A percentile compares a stretch with the other conserved stretches of the same genome.
Evolutionary conservation across 2,113 vertebrate genomes (phyloP).

Genomic region (Craseonycteris thonglongyai): DNA sequence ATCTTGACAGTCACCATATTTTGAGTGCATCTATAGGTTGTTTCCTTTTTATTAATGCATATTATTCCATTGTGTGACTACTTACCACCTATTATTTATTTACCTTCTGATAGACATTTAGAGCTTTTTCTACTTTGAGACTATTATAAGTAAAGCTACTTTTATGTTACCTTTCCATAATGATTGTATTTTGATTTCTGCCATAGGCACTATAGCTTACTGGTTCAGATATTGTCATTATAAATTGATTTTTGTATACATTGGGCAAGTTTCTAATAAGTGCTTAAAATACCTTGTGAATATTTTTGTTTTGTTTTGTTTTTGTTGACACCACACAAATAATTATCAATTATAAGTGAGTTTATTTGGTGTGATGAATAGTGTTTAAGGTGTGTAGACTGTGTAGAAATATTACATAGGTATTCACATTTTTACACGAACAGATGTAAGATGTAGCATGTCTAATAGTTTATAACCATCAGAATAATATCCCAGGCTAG

Average conservation of each 20-base stretch:
- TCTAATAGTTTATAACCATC: not conserved
- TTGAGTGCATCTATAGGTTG: not conserved
- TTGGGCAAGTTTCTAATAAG: not conserved
- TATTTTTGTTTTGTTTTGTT: not conserved
- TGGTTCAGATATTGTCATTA: not conserved
- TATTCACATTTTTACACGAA: not conserved
- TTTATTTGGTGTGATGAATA: not conserved
- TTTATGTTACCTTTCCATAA: not conserved
- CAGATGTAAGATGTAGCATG: not conserved
- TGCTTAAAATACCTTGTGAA: not conserved
- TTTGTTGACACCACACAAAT: not conserved
- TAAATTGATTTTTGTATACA: not conserved
- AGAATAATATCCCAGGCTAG: not conserved
- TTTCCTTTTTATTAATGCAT: not conserved
- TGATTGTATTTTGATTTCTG: not conserved
- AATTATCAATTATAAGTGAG: not conserved
- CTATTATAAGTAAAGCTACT: not conserved
- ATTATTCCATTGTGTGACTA: not conserved
- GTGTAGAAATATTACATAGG: not conserved
- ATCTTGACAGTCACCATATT: not conserved
- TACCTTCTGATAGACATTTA: not conserved
- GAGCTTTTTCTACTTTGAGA: not conserved
- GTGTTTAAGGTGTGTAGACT: not conserved
- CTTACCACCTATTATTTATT: not conserved
- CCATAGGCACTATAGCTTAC: not conserved